phyloP scores from a whole-genome alignment of 2,113 vertebrate genomes.

The Pelobates fuscus region DNA sequence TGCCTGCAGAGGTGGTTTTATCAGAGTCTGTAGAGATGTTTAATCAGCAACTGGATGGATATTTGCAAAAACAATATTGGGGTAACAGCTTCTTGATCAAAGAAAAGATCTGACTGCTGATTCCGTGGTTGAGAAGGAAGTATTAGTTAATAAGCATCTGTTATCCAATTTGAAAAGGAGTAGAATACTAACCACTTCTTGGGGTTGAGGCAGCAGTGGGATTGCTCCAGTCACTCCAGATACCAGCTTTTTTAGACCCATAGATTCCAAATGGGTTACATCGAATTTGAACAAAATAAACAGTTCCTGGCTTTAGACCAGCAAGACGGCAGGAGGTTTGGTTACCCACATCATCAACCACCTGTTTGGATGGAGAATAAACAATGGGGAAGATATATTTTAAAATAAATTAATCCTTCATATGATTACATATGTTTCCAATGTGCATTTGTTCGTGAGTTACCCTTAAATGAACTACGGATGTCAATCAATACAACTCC shows the following conservation, averaged over 20 bases:
- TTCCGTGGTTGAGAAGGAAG: too few species aligned
- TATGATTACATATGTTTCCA: not conserved
- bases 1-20: too few species aligned
- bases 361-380: constrained; percentile 75
- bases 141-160: too few species aligned
- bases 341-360: constrained; percentile 94
- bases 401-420: not conserved
- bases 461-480: too few species aligned
- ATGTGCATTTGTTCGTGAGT: not conserved
- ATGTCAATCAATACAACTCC: too few species aligned
- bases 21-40: too few species aligned
- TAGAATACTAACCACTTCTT: constrained; percentile 87
- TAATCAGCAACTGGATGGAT: too few species aligned
- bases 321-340: constrained; percentile 93
- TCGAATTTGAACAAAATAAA: constrained; percentile 97
- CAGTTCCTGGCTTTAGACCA: constrained; percentile 87
- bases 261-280: constrained; percentile 96
- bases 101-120: too few species aligned
- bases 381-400: not conserved
- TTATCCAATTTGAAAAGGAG: too few species aligned
- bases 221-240: constrained; percentile 98
- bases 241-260: constrained; percentile 91
- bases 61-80: too few species aligned
- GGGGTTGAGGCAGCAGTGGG: constrained; percentile 94
- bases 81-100: too few species aligned